Percentiles rank a stretch among this genome's conserved stretches.
phyloP scores from a whole-genome alignment of 2,888 invertebrate genomes.

The Ichneumon xanthorius region DNA sequence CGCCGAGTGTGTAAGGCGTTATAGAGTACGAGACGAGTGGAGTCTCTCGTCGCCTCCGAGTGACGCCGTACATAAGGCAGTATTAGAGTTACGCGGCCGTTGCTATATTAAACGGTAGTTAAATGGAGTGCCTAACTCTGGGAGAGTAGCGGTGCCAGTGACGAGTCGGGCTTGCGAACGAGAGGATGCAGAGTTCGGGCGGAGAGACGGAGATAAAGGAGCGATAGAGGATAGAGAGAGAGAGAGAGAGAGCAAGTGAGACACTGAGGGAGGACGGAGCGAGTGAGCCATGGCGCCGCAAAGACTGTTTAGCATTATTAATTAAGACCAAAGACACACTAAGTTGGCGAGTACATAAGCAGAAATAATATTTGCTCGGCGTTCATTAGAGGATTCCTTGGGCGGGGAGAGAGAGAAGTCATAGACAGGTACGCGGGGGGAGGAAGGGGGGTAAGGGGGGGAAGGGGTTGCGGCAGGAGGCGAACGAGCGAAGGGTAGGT shows the following conservation, averaged over 20 bases:
- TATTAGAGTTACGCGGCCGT: slow-evolving; percentile 27
- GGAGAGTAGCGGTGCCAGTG: slow-evolving; percentile 10
- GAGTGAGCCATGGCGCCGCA: slow-evolving; percentile 54
- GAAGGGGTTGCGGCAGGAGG: slow-evolving; percentile 11
- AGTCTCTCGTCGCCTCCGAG: not conserved
- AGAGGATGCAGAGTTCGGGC: not conserved
- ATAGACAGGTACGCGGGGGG: slow-evolving; percentile 54
- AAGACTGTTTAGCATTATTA: slow-evolving; percentile 83
- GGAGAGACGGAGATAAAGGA: not conserved
- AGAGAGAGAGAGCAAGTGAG: slow-evolving; percentile 19
- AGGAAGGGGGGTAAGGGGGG: slow-evolving; percentile 36
- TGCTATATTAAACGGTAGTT: slow-evolving; percentile 55
- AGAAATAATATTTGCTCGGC: slow-evolving; percentile 84
- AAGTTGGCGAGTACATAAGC: slow-evolving; percentile 83
- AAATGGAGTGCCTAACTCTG: slow-evolving; percentile 47
- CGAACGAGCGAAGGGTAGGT: slow-evolving; percentile 32
- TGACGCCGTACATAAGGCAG: slow-evolving; percentile 21
- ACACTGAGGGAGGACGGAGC: slow-evolving; percentile 23
- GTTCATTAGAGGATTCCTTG: slow-evolving; percentile 83
- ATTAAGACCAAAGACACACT: slow-evolving; percentile 83
- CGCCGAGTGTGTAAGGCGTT: not conserved
- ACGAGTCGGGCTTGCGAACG: not conserved
- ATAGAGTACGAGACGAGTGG: slow-evolving; percentile 1
- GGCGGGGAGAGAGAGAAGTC: slow-evolving; percentile 70
- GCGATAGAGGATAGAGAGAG: slow-evolving; percentile 19